Base-by-base conservation (phyloP, 53 echinoderm and acorn worm species). In the Temnopleurus reevesii region DNA sequence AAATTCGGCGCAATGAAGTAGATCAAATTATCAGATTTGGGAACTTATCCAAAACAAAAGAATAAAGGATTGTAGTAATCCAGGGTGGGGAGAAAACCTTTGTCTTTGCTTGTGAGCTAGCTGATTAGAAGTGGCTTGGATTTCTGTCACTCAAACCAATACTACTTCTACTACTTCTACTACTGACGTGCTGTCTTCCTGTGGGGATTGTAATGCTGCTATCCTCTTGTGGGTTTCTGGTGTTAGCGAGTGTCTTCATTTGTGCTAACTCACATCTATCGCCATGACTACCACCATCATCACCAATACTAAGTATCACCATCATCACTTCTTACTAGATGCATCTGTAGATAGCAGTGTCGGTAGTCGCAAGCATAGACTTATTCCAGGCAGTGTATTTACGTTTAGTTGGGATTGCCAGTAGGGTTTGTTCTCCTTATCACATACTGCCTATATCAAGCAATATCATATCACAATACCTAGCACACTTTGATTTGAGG, bases 281-380 rank as follows among this genome's bases (percentile, higher is more conserved):
- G 31, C 29, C 71, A 61, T 13, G 36, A 41, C 71, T 21, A 71
- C 41, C 71, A 71, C 23, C 41, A 41, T 23, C 10, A 38, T 41
- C 71, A 71, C 41, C 38, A 41, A 38, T 7, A 18, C 21, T 56
- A 15, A 56, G n/a, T 41, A n/a, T 21, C 38, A 21, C 41, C 71
- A 38, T 71, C 71, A 71, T 71, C 19, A 41, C 71, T 71, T 26
- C 26, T 23, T 38, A 71, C 71, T 41, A 38, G 71, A 43, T n/a
- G 71, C 71, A 71, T 71, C 71, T 71, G 38, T 71, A 71, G 41
- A 71, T 71, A 38, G 71, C 23, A 23, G 71, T 71, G 71, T 71
- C 21, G 63, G n/a, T n/a, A n/a, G n/a, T n/a, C n/a, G n/a, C n/a
- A n/a, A n/a, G n/a, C n/a, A n/a, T n/a, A n/a, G n/a, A n/a, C n/a